These are phyloP conservation scores for Zaprionus camerounensis DNA, from an alignment of 1,140 invertebrate species.

Conservation along the genomic window DNA sequence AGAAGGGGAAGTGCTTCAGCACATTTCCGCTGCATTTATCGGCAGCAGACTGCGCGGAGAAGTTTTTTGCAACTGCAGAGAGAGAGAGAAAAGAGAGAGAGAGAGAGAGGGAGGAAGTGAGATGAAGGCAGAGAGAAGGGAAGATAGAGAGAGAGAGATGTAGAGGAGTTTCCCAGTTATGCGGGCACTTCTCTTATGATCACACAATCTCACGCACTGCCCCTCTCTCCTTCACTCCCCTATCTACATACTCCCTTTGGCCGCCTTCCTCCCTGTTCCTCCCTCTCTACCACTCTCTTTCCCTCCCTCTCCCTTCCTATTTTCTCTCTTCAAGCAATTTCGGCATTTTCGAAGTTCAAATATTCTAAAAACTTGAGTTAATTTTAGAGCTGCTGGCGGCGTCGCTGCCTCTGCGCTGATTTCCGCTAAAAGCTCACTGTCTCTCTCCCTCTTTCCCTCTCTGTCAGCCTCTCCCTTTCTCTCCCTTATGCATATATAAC, in stretches of 20 bases:
- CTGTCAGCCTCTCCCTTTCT: background rate
- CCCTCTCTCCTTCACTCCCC: background rate
- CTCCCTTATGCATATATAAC: background rate
- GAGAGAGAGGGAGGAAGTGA: background rate
- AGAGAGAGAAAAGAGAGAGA: background rate
- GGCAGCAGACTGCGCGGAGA: background rate
- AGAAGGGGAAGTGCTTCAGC: slow-evolving; percentile 14
- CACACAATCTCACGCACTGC: background rate
- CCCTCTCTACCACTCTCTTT: background rate
- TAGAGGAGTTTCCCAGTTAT: background rate
- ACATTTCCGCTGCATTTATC: slow-evolving; percentile 51
- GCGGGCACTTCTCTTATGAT: background rate
- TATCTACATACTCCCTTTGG: background rate
- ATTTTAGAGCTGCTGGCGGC: slow-evolving; percentile 6
- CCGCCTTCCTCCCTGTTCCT: background rate
- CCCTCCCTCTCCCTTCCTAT: background rate
- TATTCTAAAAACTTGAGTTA: slow-evolving; percentile 4
- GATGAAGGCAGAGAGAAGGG: background rate
- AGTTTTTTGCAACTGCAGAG: slow-evolving; percentile 36
- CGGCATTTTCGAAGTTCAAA: background rate
- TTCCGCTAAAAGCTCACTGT: background rate
- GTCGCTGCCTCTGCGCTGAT: background rate
- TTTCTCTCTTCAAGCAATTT: background rate
- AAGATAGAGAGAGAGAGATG: background rate
- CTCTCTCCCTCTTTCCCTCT: background rate